Base-by-base conservation (phyloP, 2,797 vertebrate genomes). In the Hephaestus fuliginosus region DNA sequence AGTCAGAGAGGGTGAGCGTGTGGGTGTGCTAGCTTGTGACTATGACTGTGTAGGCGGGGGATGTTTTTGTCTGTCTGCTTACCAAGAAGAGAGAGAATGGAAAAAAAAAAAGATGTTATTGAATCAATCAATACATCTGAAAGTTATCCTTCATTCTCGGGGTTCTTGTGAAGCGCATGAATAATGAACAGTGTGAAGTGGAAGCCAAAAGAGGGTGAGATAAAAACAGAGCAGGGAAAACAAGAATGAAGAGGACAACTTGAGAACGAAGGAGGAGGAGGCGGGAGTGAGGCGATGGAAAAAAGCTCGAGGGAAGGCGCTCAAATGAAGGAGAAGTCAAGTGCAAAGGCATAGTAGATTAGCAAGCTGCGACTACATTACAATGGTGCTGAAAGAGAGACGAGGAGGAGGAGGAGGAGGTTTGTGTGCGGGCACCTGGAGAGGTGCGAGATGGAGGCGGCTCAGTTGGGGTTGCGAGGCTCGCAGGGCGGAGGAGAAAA, bases 241-340 rank as follows among this genome's bases (percentile, higher is more conserved):
- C 48, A 60, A 30, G 39, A 83, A 53, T 33, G 43, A 60, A 36
- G 36, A 76, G n/a, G 78, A 80, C 52, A 68, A 61, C 17, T 66
- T 63, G n/a, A 70, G 68, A 81, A 3, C 28, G 13, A 8, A 43
- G 63, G 1, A 2, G 17, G 17, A 73, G 62, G 41, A 17, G 25
- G 57, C 10, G 18, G 36, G 44, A 48, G 65, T 4, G 43, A 86
- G 77, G 57, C 30, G 13, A 65, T 70, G 22, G 72, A 76, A 70
- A 72, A 70, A 71, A 70, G 82, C 83, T 80, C 7, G n/a, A 81
- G 72, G 66, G 83, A 78, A 55, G 69, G 39, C 1, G 15, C 75
- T 81, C 44, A 79, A 74, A 86, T 73, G 56, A 86, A 83, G 67
- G 62, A 80, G 77, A 85, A 74, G 81, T 86, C 69, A 76, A 83